These are phyloP conservation scores for Chiloscyllium plagiosum DNA, from an alignment of 2,113 vertebrate species.

Conservation along the genomic window DNA sequence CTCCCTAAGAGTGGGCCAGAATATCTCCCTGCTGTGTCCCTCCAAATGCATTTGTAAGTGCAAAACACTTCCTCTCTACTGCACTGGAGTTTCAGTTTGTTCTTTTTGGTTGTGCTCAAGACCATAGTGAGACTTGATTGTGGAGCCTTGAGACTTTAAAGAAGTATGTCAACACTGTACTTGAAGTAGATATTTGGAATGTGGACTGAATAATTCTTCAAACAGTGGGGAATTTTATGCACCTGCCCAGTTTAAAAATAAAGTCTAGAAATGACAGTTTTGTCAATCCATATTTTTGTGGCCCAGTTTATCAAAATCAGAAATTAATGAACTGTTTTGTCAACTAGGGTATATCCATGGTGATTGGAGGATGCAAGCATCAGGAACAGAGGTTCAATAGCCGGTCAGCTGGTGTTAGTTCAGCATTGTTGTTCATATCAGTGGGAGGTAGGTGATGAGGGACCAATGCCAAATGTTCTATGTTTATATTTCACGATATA, in stretches of 20 bases:
- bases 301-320: neutral
- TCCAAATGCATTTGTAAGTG: neutral
- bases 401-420: slow-evolving; percentile 73
- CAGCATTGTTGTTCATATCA: slow-evolving; percentile 77
- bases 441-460: slow-evolving; percentile 64
- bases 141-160: neutral
- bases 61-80: neutral
- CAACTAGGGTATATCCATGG: slow-evolving; percentile 77
- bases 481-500: neutral
- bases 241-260: neutral
- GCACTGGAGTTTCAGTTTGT: no score
- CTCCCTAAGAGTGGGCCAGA: neutral
- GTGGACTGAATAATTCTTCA: neutral
- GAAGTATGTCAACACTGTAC: neutral
- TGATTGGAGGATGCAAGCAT: slow-evolving; percentile 77
- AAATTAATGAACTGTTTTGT: neutral
- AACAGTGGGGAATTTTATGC: neutral
- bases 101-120: neutral
- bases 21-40: neutral
- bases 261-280: neutral
- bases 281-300: neutral
- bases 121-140: neutral
- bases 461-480: no score
- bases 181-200: neutral
- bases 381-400: slow-evolving; percentile 80